Percentiles rank a stretch among this genome's conserved stretches.
These are phyloP conservation scores for Daktulosphaira vitifoliae DNA, from an alignment of 1,140 invertebrate genomes.

Conservation along the genomic window DNA sequence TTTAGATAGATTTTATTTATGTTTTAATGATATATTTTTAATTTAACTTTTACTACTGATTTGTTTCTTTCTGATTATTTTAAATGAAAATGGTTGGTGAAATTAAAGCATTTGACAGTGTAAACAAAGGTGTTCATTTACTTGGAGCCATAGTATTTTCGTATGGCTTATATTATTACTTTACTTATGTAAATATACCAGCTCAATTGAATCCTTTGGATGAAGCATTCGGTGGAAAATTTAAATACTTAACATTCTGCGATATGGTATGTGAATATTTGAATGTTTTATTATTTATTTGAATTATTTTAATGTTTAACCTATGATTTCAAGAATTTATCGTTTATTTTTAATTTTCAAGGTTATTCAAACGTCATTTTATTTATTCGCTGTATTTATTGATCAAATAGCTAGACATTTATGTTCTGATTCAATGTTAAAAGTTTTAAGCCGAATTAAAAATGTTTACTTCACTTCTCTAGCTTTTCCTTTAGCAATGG, in stretches of 20 bases:
- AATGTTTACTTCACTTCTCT: conserved; percentile 8
- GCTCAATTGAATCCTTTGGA: conserved; percentile 43
- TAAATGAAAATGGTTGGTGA: too few relatives aligned
- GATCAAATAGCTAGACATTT: not conserved
- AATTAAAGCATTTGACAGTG: not conserved
- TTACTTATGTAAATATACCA: conserved; percentile 55
- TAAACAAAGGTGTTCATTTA: conserved; percentile 49
- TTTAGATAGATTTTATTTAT: too few relatives aligned
- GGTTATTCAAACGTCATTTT: not conserved
- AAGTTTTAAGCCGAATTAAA: not conserved
- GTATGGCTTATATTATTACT: conserved; percentile 49
- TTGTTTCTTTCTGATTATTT: too few relatives aligned
- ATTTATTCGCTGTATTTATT: not conserved
- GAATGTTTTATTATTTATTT: not conserved
- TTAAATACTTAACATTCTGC: conserved; percentile 79
- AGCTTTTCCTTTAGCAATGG: conserved; percentile 10
- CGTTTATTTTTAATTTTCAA: not conserved
- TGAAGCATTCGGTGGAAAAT: conserved; percentile 58
- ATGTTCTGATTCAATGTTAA: not conserved
- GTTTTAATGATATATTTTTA: too few relatives aligned
- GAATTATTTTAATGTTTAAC: too few relatives aligned
- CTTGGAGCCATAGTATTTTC: conserved; percentile 57
- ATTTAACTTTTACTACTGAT: too few relatives aligned
- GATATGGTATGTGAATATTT: conserved; percentile 62
- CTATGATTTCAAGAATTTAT: too few relatives aligned